Percentiles rank a stretch among this genome's conserved stretches.
Evolutionary conservation across 2,797 vertebrate genomes (phyloP).

Genomic region (Chaetophractus vellerosus): DNA sequence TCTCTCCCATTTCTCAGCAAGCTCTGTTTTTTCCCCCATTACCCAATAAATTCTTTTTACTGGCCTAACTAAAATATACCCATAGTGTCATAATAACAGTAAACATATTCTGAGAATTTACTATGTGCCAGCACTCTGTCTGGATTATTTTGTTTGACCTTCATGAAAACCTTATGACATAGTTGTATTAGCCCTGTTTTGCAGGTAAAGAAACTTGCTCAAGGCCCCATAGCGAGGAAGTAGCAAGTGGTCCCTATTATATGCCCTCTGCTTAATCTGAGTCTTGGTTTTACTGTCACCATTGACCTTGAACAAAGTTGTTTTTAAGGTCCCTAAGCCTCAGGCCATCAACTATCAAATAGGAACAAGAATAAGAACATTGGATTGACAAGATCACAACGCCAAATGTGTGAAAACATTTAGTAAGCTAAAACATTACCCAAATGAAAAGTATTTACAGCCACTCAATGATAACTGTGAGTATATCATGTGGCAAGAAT

Average conservation of each 20-base stretch:
- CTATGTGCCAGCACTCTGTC: not conserved
- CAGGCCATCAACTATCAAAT: conserved; percentile 22
- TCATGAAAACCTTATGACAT: not conserved
- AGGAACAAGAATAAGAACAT: not conserved
- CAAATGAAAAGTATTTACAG: conserved; percentile 33
- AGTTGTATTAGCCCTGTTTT: not conserved
- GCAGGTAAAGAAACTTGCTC: conserved; percentile 13
- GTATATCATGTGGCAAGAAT: not conserved
- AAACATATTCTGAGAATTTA: conserved; percentile 14
- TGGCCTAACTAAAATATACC: too few relatives aligned
- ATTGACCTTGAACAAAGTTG: not conserved
- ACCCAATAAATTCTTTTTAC: too few relatives aligned
- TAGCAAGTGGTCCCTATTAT: not conserved
- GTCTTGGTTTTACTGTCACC: not conserved
- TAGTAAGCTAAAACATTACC: conserved; percentile 50
- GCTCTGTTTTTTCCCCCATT: too few relatives aligned
- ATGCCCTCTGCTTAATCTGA: not conserved
- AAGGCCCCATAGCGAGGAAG: conserved; percentile 14
- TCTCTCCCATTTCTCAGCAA: too few relatives aligned
- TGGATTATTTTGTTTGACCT: conserved; percentile 4
- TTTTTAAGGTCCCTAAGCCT: conserved; percentile 46
- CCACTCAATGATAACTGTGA: not conserved
- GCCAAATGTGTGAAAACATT: conserved; percentile 6
- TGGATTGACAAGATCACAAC: conserved; percentile 13
- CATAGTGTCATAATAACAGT: not conserved